Evolutionary conservation across 2,888 invertebrate species (phyloP), one percentile per base, ranked within the genome.

Genomic region (Hydrotaea diabolus): DNA sequence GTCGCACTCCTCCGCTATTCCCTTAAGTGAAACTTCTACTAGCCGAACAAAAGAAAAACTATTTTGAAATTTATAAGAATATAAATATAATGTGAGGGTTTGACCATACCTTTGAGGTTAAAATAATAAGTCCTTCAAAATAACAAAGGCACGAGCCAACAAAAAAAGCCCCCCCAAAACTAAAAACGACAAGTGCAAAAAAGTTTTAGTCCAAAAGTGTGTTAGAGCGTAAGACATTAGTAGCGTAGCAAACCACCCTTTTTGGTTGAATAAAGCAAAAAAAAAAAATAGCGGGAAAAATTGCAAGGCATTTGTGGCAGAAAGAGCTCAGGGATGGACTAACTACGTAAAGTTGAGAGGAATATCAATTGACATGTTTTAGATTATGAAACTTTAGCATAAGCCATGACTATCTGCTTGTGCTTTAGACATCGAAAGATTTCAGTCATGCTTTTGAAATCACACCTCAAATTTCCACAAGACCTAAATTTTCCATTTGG

Each of bases 101-200:
- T 82, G 82, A 82, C 82, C 77, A 82, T 77, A 82, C 82, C 82
- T 59, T 77, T 23, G 69, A 77, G 82, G 77, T 82, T 82, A 77
- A 77, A 69, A 69, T 62, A 77, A 77, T 77, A 77, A 74, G 66
- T 82, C 69, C 77, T 77, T 74, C 64, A 64, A 77, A 76, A 81
- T 49, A 71, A 23, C 11, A 11, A 46, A 69, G 72, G 69, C 19
- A 19, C 36, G 21, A 43, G 43, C 9, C 2, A 36, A 55, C 36
- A 43, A 39, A 39, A 39, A 11, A n/a, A n/a, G n/a, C n/a, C n/a
- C n/a, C n/a, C n/a, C 39, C 39, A 23, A 19, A 62, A 36, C 21
- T n/a, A n/a, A 69, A 77, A 46, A 7, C 26, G 13, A 62, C 23
- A 69, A 69, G 46, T 69, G 46, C 69, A 46, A 69, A 46, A 55